Evolutionary conservation across 2,888 invertebrate genomes (phyloP).

Genomic region (Caradrina kadenii): DNA sequence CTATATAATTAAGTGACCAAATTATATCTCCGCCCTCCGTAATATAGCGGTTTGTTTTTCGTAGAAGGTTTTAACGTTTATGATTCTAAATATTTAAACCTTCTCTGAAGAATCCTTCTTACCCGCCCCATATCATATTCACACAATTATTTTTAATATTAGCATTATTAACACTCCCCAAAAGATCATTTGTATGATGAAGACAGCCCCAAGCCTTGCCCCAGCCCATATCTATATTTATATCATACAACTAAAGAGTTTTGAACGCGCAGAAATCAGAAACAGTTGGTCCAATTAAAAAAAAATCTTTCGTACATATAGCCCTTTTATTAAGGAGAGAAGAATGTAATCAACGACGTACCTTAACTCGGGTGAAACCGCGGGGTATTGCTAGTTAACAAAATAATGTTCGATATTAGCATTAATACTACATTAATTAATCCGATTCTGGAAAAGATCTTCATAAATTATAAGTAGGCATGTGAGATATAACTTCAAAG

Average conservation of each 20-base stretch:
- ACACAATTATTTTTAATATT: background rate
- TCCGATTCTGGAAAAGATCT: background rate
- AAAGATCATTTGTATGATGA: constrained; percentile 22
- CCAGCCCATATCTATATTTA: background rate
- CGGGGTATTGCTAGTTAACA: no score
- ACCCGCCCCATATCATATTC: background rate
- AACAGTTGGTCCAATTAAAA: no score
- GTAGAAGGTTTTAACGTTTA: constrained; percentile 11
- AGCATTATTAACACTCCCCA: constrained; percentile 3
- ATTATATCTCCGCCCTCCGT: background rate
- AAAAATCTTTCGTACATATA: no score
- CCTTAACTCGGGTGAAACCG: no score
- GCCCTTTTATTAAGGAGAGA: no score
- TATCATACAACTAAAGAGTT: no score
- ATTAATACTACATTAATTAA: constrained; percentile 1
- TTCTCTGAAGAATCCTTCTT: constrained; percentile 30
- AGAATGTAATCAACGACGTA: no score
- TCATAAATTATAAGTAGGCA: background rate
- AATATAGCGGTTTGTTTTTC: constrained; percentile 6
- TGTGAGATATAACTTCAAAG: background rate
- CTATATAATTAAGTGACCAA: background rate
- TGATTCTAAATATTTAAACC: background rate
- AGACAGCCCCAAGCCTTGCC: background rate
- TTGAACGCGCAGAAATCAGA: no score
- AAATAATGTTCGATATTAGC: background rate